Base-by-base conservation (phyloP, 2,888 invertebrate species). In the Tribolium freemani region DNA sequence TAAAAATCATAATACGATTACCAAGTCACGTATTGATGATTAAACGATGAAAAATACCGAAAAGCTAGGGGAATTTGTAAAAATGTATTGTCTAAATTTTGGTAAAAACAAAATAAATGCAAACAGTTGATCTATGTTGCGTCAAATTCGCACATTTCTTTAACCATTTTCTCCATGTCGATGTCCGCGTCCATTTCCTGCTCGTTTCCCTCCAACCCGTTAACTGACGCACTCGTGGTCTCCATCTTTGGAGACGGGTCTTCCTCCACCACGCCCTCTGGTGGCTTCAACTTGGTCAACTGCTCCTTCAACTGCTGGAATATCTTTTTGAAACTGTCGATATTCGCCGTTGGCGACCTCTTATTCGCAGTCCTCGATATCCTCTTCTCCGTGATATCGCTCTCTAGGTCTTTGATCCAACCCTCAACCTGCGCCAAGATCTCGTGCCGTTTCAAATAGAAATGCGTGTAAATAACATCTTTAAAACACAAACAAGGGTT, bases 391-490 rank as follows among this genome's bases (percentile, higher is more conserved):
- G 91, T 83, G 90, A 82, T 80, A 67, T 85, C 85, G 58, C 91
- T 90, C 85, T 96, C 96, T 85, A 96, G 90, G 83, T 97, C 97
- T 72, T 91, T 90, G 81, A 97, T 94, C 97, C 97, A 97, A 75
- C 91, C 91, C 82, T 96, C 95, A 75, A 97, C 93, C 87, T 97
- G 97, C 78, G 91, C 90, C 84, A 95, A 91, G 78, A 98, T 94
- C 88, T 97, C 97, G 82, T 95, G 92, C 71, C 95, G 91, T 86
- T 98, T 98, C 82, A 97, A 89, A 94, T 96, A 98, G 87, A 98
- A 98, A 87, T 98, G 98, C 21, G 94, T 93, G 77, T 95, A 93
- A 77, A 98, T 95, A 60, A 97, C 94, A 93, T 96, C 94, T 87
- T 93, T 94, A 86, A 98, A 97, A 88, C 96, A 96, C 46, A 95